phyloP scores from a whole-genome alignment of 2,113 vertebrate genomes.

The Pterocles gutturalis region DNA sequence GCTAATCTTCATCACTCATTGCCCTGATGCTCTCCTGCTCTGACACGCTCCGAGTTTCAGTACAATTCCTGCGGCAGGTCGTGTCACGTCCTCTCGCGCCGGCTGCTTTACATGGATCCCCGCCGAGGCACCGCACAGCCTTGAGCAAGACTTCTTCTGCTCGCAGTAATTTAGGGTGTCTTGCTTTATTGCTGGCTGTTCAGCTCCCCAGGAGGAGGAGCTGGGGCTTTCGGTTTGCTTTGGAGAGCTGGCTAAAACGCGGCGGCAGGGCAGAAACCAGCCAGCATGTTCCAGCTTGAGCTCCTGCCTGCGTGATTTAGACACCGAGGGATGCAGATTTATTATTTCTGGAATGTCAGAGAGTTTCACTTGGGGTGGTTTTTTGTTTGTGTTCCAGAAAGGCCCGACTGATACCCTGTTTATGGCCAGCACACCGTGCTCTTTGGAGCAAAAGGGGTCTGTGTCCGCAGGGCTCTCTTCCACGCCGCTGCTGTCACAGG shows the following conservation, averaged over 20 bases:
- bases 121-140: conserved; percentile 25
- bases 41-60: conserved; percentile 71
- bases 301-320: not conserved
- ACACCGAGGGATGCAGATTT: conserved; percentile 38
- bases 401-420: not conserved
- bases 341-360: conserved; percentile 71
- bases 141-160: conserved; percentile 65
- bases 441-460: not conserved
- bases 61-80: conserved; percentile 74
- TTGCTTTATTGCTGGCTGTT: conserved; percentile 52
- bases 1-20: conserved; percentile 75
- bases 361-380: conserved; percentile 55
- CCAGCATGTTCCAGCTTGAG: conserved; percentile 65
- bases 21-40: conserved; percentile 67
- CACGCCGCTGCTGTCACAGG: not conserved
- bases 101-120: conserved; percentile 55
- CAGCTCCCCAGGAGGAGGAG: conserved; percentile 46
- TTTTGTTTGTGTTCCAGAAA: conserved; percentile 38
- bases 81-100: conserved; percentile 68
- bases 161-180: conserved; percentile 52
- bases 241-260: conserved; percentile 12
- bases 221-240: not conserved
- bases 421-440: not conserved
- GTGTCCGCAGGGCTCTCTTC: not conserved
- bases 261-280: not conserved